These are phyloP conservation scores for Fistularia commersonii DNA, from an alignment of 2,797 vertebrate species.

Conservation along the genomic window DNA sequence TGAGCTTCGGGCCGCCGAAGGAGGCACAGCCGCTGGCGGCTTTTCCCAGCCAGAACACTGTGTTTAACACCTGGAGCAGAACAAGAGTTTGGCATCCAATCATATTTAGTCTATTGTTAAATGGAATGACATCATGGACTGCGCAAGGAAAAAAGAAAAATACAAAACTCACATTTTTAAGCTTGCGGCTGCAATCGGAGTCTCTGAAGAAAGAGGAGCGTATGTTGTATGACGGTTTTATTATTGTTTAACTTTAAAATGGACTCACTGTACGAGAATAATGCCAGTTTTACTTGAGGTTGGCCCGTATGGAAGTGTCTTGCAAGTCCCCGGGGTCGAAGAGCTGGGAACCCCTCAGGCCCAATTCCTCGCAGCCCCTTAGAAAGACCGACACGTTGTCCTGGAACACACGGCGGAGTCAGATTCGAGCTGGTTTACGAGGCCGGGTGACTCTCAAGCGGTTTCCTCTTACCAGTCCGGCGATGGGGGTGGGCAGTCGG, in stretches of 20 bases:
- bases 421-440: background rate
- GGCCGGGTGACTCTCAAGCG: constrained; percentile 2
- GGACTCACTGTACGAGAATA: background rate
- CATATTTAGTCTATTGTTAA: background rate
- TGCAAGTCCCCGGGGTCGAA: constrained; percentile 97
- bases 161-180: constrained; percentile 90
- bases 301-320: constrained; percentile 86
- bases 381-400: constrained; percentile 96
- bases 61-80: constrained; percentile 87
- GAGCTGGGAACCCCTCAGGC: constrained; percentile 92
- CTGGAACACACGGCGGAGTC: constrained; percentile 59
- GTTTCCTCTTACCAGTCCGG: constrained; percentile 88
- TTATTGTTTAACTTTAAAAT: background rate
- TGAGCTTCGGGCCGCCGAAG: constrained; percentile 85
- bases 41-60: constrained; percentile 97
- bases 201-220: constrained; percentile 69
- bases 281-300: constrained; percentile 81
- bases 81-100: constrained; percentile 1
- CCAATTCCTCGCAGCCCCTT: constrained; percentile 93
- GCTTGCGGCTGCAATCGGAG: constrained; percentile 86
- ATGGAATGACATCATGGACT: background rate
- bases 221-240: constrained; percentile 23
- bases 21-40: constrained; percentile 82
- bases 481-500: constrained; percentile 93
- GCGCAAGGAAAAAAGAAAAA: background rate